A percentile compares a stretch with the other conserved stretches of the same genome.
phyloP scores from a whole-genome alignment of 2,888 invertebrate genomes.

The Notocelia uddmanniana region DNA sequence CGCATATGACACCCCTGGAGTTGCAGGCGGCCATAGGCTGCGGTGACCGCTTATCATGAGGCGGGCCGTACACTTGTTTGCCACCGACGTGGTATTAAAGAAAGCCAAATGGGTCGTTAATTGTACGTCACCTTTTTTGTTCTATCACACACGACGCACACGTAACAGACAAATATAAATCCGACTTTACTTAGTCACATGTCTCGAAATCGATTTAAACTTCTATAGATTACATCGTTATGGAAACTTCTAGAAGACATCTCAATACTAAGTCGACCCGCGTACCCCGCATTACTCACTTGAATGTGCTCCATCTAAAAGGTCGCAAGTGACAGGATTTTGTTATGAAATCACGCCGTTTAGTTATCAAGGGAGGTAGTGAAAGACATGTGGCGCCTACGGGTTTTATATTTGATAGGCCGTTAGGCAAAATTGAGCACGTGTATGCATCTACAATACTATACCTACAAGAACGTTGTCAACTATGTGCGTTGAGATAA shows the following conservation, averaged over 20 bases:
- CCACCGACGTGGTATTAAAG: no score
- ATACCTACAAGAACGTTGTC: not conserved
- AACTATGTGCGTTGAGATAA: not conserved
- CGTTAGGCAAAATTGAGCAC: slow-evolving; percentile 23
- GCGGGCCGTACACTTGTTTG: no score
- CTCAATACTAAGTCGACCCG: slow-evolving; percentile 14
- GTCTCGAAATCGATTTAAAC: slow-evolving; percentile 1
- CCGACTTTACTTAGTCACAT: no score
- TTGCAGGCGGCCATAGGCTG: no score
- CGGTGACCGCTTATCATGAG: no score
- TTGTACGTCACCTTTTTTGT: no score
- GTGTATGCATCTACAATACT: no score
- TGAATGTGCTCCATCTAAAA: not conserved
- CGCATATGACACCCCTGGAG: no score
- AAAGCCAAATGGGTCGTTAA: no score
- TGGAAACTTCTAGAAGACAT: slow-evolving; percentile 18
- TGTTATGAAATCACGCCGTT: not conserved
- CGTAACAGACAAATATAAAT: no score
- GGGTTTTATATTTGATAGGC: slow-evolving; percentile 18
- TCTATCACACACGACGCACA: no score
- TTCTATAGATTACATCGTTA: slow-evolving; percentile 1
- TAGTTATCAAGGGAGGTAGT: not conserved
- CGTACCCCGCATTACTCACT: slow-evolving; percentile 15
- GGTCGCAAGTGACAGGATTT: not conserved
- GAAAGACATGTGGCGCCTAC: slow-evolving; percentile 5